Percentiles rank a stretch among this genome's conserved stretches.
These are phyloP conservation scores for Netta rufina DNA, from an alignment of 2,797 vertebrate genomes.

Conservation along the genomic window DNA sequence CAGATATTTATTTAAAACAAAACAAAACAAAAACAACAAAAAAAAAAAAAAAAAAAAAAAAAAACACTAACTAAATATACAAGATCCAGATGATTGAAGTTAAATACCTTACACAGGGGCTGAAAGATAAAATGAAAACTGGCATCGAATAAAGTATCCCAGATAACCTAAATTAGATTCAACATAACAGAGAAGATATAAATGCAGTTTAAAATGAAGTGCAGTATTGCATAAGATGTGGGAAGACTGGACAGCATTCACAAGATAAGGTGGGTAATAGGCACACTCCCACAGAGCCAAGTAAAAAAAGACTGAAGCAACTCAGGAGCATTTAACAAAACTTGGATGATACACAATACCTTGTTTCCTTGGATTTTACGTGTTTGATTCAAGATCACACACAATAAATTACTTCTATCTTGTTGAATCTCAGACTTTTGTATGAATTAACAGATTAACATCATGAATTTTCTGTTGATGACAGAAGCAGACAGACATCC, in stretches of 20 bases:
- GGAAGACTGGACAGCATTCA: neutral
- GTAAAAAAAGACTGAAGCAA: accelerated
- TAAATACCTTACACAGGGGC: neutral
- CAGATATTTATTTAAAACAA: neutral
- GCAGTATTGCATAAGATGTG: neutral
- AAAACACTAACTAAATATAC: neutral
- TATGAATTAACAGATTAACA: neutral
- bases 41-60: neutral
- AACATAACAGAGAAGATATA: neutral
- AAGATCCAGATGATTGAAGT: neutral
- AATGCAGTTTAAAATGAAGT: neutral
- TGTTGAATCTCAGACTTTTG: neutral
- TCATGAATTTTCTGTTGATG: neutral
- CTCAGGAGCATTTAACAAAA: neutral
- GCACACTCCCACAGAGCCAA: accelerated
- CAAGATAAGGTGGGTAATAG: neutral
- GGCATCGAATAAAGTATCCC: neutral
- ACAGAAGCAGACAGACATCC: neutral
- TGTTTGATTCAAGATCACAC: neutral
- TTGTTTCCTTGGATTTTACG: neutral
- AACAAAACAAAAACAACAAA: no score
- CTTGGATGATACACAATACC: accelerated
- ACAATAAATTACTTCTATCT: neutral
- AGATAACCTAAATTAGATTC: neutral
- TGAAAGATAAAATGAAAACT: neutral